Conservation (phyloP, 2,888 invertebrate species). For the Mythimna pallens region DNA sequence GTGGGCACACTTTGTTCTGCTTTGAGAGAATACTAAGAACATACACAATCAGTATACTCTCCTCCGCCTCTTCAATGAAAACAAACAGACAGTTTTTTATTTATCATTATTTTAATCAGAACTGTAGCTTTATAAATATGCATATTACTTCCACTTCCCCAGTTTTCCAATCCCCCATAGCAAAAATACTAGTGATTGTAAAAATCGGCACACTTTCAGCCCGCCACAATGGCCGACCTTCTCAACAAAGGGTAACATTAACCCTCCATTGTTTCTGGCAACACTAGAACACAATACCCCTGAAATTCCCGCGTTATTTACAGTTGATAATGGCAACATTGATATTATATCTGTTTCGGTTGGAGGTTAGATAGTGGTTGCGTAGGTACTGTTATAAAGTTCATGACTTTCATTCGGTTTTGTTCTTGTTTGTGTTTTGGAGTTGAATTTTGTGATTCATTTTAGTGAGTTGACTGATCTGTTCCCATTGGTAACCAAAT, state of each 20-base stretch:
- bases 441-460: background rate
- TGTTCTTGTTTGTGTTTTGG: slow-evolving; percentile 3
- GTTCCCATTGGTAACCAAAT: background rate
- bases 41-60: too few relatives aligned
- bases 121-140: background rate
- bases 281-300: slow-evolving; percentile 50
- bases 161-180: slow-evolving; percentile 26
- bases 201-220: slow-evolving; percentile 49
- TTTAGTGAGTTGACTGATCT: background rate
- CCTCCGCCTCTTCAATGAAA: background rate
- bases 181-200: slow-evolving; percentile 47
- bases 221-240: slow-evolving; percentile 56
- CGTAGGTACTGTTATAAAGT: slow-evolving; percentile 15
- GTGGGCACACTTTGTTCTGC: too few relatives aligned
- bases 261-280: slow-evolving; percentile 53
- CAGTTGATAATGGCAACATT: slow-evolving; percentile 57
- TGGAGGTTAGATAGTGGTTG: slow-evolving; percentile 40
- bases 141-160: background rate
- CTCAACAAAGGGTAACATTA: slow-evolving; percentile 57
- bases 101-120: background rate
- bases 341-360: slow-evolving; percentile 57
- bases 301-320: slow-evolving; percentile 55
- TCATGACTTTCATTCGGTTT: slow-evolving; percentile 21
- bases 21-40: too few relatives aligned
- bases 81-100: background rate